These are phyloP conservation scores for Ciconia nigra DNA, from an alignment of 2,797 vertebrate species.

Conservation along the genomic window DNA sequence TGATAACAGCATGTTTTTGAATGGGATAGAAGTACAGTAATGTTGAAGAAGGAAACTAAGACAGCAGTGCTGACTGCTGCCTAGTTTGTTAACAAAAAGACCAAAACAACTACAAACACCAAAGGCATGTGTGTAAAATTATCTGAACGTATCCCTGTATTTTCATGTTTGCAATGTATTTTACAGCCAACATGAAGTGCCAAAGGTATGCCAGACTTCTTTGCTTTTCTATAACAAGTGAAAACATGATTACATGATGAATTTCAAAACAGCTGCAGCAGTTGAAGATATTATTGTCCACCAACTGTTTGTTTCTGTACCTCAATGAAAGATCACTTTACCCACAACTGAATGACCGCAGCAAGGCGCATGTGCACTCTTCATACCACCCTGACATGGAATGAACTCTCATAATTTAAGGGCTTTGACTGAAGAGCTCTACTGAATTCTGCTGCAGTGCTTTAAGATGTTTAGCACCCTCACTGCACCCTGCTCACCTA, in stretches of 20 bases:
- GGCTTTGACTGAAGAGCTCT: neutral
- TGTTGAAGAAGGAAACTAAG: neutral
- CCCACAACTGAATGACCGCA: neutral
- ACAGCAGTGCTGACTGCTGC: neutral
- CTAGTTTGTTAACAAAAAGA: neutral
- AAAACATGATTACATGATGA: neutral
- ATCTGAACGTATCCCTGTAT: rapidly evolving
- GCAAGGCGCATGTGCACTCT: neutral
- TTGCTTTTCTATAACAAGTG: neutral
- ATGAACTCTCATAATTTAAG: neutral
- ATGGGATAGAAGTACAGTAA: neutral
- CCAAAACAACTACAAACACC: neutral
- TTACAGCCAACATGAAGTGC: neutral
- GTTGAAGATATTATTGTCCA: neutral
- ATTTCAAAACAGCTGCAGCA: neutral
- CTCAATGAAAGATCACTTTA: neutral
- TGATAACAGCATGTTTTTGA: neutral
- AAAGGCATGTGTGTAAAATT: neutral
- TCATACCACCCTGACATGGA: neutral
- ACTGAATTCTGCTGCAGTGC: neutral
- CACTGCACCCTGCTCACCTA: neutral
- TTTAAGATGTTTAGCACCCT: neutral
- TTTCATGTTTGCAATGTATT: neutral
- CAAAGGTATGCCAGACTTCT: neutral
- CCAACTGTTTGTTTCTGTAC: neutral